phyloP scores from a whole-genome alignment of 23 tunicate genomes.

The Styela clava region DNA sequence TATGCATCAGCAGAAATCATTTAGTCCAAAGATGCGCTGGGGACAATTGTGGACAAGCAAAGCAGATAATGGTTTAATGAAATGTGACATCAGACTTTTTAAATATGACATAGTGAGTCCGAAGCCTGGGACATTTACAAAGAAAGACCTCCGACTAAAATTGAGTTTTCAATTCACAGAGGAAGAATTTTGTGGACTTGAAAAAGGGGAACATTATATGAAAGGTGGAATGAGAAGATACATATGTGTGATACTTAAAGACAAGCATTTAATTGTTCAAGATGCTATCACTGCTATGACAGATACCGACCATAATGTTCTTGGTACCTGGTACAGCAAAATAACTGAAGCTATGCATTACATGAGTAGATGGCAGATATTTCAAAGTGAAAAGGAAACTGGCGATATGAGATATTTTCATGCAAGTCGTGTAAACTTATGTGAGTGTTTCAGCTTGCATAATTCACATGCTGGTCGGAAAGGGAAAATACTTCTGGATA shows the following conservation, averaged over 20 bases:
- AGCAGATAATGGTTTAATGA: constrained; percentile 18
- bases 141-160: constrained; percentile 71
- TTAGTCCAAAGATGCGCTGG: constrained; percentile 74
- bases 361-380: constrained; percentile 21
- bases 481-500: constrained; percentile 5
- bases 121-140: constrained; percentile 7
- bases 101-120: constrained; percentile 44
- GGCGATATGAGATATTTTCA: constrained; percentile 20
- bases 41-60: constrained; percentile 51
- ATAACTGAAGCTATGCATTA: constrained; percentile 68
- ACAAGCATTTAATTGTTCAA: constrained; percentile 75
- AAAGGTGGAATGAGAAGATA: constrained; percentile 76
- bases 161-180: constrained; percentile 53
- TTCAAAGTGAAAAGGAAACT: background rate
- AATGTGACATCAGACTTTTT: constrained; percentile 27
- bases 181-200: constrained; percentile 87
- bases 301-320: constrained; percentile 76
- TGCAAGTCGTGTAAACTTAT: background rate
- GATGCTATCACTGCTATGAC: constrained; percentile 84
- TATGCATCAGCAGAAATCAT: constrained; percentile 59
- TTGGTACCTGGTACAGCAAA: constrained; percentile 64
- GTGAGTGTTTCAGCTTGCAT: constrained; percentile 23
- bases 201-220: constrained; percentile 77
- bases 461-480: constrained; percentile 19
- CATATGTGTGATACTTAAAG: constrained; percentile 66